Conservation (phyloP, 1,140 invertebrate genomes). For the fruit fly (Drosophila melanogaster) region DNA sequence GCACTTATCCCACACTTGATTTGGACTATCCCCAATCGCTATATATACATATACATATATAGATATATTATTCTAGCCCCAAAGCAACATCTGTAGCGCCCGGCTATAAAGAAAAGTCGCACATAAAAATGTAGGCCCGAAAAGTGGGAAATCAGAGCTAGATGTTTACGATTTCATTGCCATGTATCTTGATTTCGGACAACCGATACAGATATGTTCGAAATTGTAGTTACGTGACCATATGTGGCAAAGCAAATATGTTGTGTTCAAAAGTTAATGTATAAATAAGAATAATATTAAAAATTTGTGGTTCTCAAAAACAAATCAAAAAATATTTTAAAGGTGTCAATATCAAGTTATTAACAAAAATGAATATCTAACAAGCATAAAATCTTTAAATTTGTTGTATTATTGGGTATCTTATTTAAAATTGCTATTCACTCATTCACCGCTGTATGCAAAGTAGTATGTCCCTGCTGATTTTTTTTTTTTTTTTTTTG, state of each 20-base stretch:
- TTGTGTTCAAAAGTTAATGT: too few relatives aligned
- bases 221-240: background rate
- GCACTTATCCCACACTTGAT: conserved; percentile 28
- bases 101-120: conserved; percentile 42
- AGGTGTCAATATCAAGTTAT: background rate
- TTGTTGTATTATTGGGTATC: too few relatives aligned
- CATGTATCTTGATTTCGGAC: conserved; percentile 29
- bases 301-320: too few relatives aligned
- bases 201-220: background rate
- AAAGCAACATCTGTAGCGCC: conserved; percentile 23
- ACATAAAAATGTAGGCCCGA: conserved; percentile 25
- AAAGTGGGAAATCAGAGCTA: conserved; percentile 46
- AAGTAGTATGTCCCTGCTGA: conserved; percentile 1
- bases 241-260: too few relatives aligned
- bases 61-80: background rate
- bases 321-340: background rate
- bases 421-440: background rate
- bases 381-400: too few relatives aligned
- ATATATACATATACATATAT: background rate
- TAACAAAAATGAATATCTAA: background rate
- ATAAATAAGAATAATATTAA: too few relatives aligned
- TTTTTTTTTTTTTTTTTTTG: background rate
- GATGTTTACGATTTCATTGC: conserved; percentile 71
- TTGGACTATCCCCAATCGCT: background rate
- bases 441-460: background rate